Evolutionary conservation across 2,797 vertebrate genomes (phyloP).

Genomic region (Lagocephalus sceleratus): DNA sequence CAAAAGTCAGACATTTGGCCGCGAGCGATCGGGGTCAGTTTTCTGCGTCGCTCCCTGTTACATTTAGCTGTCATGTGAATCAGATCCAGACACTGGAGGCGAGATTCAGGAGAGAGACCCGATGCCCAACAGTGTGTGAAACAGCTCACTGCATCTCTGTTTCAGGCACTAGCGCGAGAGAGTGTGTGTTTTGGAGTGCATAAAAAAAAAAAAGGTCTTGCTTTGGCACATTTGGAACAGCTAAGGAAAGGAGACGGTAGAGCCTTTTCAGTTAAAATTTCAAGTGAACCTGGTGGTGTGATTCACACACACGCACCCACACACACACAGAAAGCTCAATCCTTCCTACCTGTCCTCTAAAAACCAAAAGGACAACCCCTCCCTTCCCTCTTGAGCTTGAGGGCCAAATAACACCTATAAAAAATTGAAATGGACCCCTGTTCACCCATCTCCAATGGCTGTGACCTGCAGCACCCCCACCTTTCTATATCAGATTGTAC

Average conservation of each 20-base stretch:
- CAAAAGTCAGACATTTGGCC: conserved; percentile 41
- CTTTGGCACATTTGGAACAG: conserved; percentile 35
- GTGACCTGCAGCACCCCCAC: conserved; percentile 43
- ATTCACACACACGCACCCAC: conserved; percentile 24
- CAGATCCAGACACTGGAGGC: conserved; percentile 36
- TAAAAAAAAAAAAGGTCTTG: conserved; percentile 57
- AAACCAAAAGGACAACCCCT: conserved; percentile 62
- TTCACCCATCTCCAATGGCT: conserved; percentile 34
- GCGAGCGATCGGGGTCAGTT: conserved; percentile 39
- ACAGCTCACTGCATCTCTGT: conserved; percentile 48
- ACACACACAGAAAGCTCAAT: conserved; percentile 20
- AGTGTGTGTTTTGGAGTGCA: conserved; percentile 27
- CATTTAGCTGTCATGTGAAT: conserved; percentile 53
- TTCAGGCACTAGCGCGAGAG: conserved; percentile 41
- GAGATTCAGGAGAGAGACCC: conserved; percentile 30
- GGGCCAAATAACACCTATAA: conserved; percentile 58
- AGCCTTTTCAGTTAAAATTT: conserved; percentile 46
- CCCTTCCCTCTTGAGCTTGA: conserved; percentile 40
- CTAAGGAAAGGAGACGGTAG: conserved; percentile 7
- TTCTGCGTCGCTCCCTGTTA: conserved; percentile 26
- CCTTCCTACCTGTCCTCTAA: conserved; percentile 67
- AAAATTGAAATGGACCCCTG: conserved; percentile 53
- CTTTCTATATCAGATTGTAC: conserved; percentile 52
- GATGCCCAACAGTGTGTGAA: conserved; percentile 44
- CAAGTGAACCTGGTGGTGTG: conserved; percentile 47